Percentiles rank a stretch among this genome's conserved stretches.
phyloP scores from a whole-genome alignment of 2,888 invertebrate genomes.

The Dicranocentrus wangi region DNA sequence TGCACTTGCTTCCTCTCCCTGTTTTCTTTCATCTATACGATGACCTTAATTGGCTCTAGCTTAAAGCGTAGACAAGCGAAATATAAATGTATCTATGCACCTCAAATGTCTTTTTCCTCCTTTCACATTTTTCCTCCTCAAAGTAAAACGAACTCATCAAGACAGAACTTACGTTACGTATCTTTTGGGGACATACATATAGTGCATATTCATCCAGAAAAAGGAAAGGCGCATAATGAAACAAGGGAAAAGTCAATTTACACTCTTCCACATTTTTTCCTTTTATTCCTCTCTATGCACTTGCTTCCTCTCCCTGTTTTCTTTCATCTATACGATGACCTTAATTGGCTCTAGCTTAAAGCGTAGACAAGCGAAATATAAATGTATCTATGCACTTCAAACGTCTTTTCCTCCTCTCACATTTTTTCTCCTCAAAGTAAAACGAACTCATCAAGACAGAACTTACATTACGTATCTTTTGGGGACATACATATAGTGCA shows the following conservation, averaged over 20 bases:
- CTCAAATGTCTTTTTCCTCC: background rate
- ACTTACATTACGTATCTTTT: background rate
- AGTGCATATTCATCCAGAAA: background rate
- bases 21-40: slow-evolving; percentile 40
- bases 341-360: slow-evolving; percentile 40
- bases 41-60: slow-evolving; percentile 49
- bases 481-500: background rate
- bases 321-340: slow-evolving; percentile 49
- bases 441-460: slow-evolving; percentile 14
- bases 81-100: background rate
- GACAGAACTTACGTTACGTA: background rate
- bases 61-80: background rate
- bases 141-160: slow-evolving; percentile 11
- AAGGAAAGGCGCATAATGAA: slow-evolving; percentile 44
- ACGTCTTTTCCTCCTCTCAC: background rate
- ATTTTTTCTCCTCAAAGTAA: background rate
- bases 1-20: too few relatives aligned
- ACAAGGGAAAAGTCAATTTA: slow-evolving; percentile 55
- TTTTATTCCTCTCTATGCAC: slow-evolving; percentile 8
- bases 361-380: background rate
- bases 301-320: too few relatives aligned
- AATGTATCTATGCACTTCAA: background rate
- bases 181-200: background rate
- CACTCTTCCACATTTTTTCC: slow-evolving; percentile 2
- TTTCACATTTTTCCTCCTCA: background rate